phyloP scores from a whole-genome alignment of 37 sponge, comb jelly and placozoan genomes.

The Theonella swinhoei region DNA sequence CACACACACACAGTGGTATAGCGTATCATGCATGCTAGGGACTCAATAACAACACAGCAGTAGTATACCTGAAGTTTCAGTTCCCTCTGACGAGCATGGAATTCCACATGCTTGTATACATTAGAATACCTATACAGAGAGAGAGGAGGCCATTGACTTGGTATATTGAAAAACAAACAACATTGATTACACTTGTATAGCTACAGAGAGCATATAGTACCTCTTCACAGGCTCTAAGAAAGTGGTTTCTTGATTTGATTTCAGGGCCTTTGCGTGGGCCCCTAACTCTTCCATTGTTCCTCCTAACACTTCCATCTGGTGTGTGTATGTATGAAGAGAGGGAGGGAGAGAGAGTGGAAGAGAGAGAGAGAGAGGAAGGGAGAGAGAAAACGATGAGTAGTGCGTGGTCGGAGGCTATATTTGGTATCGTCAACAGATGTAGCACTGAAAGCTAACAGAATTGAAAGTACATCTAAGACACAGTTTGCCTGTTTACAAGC shows the following conservation, averaged over 20 bases:
- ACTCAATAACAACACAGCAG: no score
- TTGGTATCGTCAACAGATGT: neutral
- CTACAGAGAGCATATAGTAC: constrained; percentile 1
- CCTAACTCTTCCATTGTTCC: constrained; percentile 19
- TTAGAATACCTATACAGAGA: constrained; percentile 41
- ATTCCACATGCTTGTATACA: constrained; percentile 66
- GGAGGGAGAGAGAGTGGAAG: constrained; percentile 9
- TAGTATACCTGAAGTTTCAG: constrained; percentile 48
- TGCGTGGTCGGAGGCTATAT: neutral
- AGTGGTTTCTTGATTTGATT: constrained; percentile 45
- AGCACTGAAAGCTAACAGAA: neutral
- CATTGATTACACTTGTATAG: neutral
- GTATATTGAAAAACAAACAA: neutral
- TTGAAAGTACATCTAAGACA: neutral
- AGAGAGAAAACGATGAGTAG: neutral
- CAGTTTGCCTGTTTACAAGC: neutral
- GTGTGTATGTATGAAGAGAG: no score
- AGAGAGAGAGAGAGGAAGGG: neutral
- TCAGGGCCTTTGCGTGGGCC: constrained; percentile 35
- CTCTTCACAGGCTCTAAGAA: constrained; percentile 64
- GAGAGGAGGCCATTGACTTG: neutral
- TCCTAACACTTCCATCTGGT: constrained; percentile 39
- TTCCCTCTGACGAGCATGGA: constrained; percentile 55
- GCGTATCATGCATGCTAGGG: no score
- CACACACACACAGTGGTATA: no score